phyloP scores from a whole-genome alignment of 1,140 invertebrate species.

The Tetranychus urticae region DNA sequence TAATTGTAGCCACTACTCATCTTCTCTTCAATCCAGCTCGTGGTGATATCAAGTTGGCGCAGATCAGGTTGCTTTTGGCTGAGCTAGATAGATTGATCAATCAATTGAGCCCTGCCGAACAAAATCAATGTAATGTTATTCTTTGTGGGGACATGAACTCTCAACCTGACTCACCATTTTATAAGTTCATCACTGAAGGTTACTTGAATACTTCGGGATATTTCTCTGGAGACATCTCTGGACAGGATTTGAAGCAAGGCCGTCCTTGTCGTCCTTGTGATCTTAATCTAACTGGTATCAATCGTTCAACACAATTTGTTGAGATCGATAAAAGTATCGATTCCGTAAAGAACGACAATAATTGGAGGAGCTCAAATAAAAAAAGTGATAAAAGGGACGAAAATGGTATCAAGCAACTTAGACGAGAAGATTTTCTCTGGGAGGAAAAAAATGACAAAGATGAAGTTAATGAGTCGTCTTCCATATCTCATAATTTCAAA shows the following conservation, averaged over 20 bases:
- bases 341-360: no score
- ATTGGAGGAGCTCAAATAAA: no score
- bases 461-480: slow-evolving; percentile 4
- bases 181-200: slow-evolving; percentile 43
- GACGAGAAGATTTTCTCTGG: no score
- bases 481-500: slow-evolving; percentile 17
- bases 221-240: slow-evolving; percentile 17
- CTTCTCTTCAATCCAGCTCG: slow-evolving; percentile 72
- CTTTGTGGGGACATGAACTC: slow-evolving; percentile 76
- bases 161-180: slow-evolving; percentile 38
- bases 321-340: not conserved
- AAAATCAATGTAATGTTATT: slow-evolving; percentile 11
- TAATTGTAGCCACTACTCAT: slow-evolving; percentile 74
- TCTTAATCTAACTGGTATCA: not conserved
- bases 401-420: no score
- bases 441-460: no score
- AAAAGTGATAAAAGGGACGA: not conserved
- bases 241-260: slow-evolving; percentile 11
- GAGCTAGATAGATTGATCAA: slow-evolving; percentile 57
- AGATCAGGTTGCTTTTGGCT: slow-evolving; percentile 44
- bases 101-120: slow-evolving; percentile 26
- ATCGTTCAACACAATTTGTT: not conserved
- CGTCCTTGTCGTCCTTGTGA: not conserved
- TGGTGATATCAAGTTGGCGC: slow-evolving; percentile 64
- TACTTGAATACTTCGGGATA: slow-evolving; percentile 29